Percentiles rank a stretch among this genome's conserved stretches.
These are phyloP conservation scores for Aurelia sp. DNA, from an alignment of 30 jellyfish, hydroid and myxozoan species.

Conservation along the genomic window DNA sequence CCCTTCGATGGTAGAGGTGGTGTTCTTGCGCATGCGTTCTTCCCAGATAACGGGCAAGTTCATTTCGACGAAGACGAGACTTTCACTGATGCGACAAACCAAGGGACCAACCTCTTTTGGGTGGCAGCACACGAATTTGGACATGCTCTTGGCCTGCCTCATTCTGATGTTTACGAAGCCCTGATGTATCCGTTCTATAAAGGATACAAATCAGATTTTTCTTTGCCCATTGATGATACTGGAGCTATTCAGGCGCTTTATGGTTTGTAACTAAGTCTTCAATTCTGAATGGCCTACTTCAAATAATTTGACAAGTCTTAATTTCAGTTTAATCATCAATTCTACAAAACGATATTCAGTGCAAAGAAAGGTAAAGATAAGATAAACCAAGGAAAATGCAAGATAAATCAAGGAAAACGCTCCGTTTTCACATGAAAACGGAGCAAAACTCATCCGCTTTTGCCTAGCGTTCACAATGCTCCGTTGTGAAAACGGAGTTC, in stretches of 20 bases:
- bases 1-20: constrained; percentile 96
- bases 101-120: constrained; percentile 89
- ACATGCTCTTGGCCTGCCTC: constrained; percentile 89
- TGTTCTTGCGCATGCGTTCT: constrained; percentile 95
- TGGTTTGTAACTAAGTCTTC: not conserved
- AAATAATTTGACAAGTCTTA: too few species aligned
- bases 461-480: too few species aligned
- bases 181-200: constrained; percentile 83
- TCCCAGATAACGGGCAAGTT: constrained; percentile 86
- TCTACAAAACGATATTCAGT: too few species aligned
- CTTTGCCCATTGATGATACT: constrained; percentile 64
- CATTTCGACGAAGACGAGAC: constrained; percentile 88
- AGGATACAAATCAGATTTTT: constrained; percentile 60
- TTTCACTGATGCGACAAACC: constrained; percentile 71
- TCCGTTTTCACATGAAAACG: too few species aligned
- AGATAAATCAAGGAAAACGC: too few species aligned
- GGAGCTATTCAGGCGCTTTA: constrained; percentile 43
- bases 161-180: constrained; percentile 78
- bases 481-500: too few species aligned
- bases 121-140: constrained; percentile 97
- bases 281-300: too few species aligned
- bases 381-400: too few species aligned
- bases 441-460: too few species aligned
- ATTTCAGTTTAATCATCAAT: too few species aligned
- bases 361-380: too few species aligned